Percentiles rank a stretch among this genome's conserved stretches.
Evolutionary conservation across 2,888 invertebrate species (phyloP).

Genomic region (Metallyticus violacea): DNA sequence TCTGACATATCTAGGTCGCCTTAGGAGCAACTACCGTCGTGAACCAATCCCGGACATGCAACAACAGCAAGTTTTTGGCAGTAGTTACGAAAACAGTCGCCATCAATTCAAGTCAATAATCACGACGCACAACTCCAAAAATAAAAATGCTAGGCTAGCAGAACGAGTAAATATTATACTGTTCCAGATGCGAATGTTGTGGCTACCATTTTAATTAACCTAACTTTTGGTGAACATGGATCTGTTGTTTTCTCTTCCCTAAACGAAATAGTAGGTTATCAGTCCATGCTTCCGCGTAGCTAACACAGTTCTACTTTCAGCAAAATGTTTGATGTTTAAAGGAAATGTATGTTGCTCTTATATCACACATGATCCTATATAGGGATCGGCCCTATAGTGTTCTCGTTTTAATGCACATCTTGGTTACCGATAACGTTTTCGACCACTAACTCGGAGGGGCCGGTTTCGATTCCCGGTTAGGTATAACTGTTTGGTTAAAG

Average conservation of each 20-base stretch:
- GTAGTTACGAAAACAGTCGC: neutral
- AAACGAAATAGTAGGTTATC: neutral
- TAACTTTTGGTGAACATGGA: neutral
- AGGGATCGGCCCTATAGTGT: no score
- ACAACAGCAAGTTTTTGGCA: neutral
- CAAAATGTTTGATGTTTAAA: no score
- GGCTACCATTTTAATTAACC: no score
- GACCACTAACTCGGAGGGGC: no score
- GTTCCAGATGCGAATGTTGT: no score
- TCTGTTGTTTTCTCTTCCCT: neutral
- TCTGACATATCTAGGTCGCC: neutral
- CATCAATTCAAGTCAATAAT: neutral
- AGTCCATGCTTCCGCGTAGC: neutral
- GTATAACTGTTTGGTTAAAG: no score
- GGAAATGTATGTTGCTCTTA: no score
- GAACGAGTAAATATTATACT: neutral
- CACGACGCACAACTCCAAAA: neutral
- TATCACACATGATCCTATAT: no score
- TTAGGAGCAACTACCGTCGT: neutral
- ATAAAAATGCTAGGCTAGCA: neutral
- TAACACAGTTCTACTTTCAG: neutral
- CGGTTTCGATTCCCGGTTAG: no score
- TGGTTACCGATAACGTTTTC: no score
- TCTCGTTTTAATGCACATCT: no score
- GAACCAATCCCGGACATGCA: neutral